Conservation (phyloP, 2,888 invertebrate species). For the Loripinus fragilis region DNA sequence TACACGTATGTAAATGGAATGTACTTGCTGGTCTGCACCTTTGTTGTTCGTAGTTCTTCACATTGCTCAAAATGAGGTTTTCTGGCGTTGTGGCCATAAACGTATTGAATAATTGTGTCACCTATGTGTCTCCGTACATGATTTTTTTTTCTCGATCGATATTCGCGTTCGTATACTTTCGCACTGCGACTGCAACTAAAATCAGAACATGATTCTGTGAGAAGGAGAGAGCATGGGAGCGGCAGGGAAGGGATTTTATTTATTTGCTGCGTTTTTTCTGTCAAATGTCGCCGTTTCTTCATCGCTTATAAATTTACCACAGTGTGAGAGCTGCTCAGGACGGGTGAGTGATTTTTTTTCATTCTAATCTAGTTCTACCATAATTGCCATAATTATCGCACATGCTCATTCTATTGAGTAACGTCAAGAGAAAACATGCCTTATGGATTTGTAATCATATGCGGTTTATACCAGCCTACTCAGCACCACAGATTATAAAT, state of each 20-base stretch:
- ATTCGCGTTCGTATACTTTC: too few relatives aligned
- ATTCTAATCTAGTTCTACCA: background rate
- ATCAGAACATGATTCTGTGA: background rate
- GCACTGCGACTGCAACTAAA: background rate
- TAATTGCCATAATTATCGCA: too few relatives aligned
- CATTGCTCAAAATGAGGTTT: too few relatives aligned
- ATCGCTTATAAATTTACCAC: slow-evolving; percentile 14
- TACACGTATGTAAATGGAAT: too few relatives aligned
- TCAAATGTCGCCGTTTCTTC: background rate
- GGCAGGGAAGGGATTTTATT: background rate
- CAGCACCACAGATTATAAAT: too few relatives aligned
- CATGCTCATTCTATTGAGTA: too few relatives aligned
- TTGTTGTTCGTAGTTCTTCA: too few relatives aligned
- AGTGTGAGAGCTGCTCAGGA: slow-evolving; percentile 25
- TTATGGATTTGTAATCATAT: too few relatives aligned
- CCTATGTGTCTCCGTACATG: background rate
- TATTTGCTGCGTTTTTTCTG: background rate
- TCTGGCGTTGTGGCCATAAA: too few relatives aligned
- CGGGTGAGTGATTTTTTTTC: slow-evolving; percentile 22
- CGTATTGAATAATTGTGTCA: background rate
- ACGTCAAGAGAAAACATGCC: too few relatives aligned
- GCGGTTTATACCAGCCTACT: too few relatives aligned
- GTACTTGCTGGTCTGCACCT: too few relatives aligned
- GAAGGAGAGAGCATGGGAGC: background rate
- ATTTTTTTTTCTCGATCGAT: background rate